Evolutionary conservation across 2,113 vertebrate species (phyloP), one percentile per base, ranked within the genome.

Genomic region (Pseudopodoces humilis): DNA sequence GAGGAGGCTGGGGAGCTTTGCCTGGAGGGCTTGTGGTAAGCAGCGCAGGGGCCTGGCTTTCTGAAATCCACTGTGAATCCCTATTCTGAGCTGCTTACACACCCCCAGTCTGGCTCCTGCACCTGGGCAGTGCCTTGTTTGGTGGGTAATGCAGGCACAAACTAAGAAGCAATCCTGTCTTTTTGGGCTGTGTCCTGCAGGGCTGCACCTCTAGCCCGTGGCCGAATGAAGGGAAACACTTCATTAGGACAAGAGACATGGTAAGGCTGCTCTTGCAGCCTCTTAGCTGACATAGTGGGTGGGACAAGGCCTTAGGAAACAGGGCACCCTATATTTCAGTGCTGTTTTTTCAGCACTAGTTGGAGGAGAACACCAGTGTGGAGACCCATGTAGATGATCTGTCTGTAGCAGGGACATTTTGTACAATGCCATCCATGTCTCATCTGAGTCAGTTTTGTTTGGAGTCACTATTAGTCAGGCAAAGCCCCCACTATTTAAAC

Each of bases 381-480:
- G 68, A 74, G 22, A 46, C 9, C 47, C 0, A 0, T 55, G 60
- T 46, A 24, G 56, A 83, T 77, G 80, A 92, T 41, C 59, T 77
- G 50, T 28, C 47, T 7, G 37, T 56, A 77, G 55, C 30, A 83
- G 44, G 79, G 39, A 74, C 72, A 52, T 83, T 92, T 90, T 37
- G 33, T 84, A 83, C 59, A 59, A 44, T 43, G 47, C 47, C 53
- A 25, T 49, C 90, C 41, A 23, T 56, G 52, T 39, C 55, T 86
- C 15, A 4, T 78, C 37, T 52, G 88, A 70, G 82, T 71, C 11
- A 10, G 58, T 46, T 84, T 64, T 79, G 46, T 76, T 85, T 78
- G 68, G 64, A 92, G 62, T 90, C 76, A 83, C 63, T 55, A 78
- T 94, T 82, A 95, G 90, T 82, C 92, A 95, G 68, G 59, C 75